Percentiles rank a stretch among this genome's conserved stretches.
Evolutionary conservation across 2,797 vertebrate genomes (phyloP).

Genomic region (Perdix hodgsoniae): DNA sequence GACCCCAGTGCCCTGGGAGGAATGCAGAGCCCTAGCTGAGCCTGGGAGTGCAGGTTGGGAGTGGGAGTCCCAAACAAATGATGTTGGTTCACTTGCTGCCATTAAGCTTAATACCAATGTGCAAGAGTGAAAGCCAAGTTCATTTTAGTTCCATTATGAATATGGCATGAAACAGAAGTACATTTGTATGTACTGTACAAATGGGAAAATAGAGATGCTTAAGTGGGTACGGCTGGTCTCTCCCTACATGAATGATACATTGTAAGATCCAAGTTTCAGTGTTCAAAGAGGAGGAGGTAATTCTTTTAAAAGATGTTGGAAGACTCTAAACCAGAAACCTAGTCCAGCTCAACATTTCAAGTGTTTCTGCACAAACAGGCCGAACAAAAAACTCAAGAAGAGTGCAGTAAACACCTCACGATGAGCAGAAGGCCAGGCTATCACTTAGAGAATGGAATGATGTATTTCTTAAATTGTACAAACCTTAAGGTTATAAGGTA

Average conservation of each 20-base stretch:
- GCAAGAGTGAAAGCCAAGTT: not conserved
- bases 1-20: not conserved
- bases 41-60: not conserved
- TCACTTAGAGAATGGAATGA: not conserved
- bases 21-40: not conserved
- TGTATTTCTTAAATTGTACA: not conserved
- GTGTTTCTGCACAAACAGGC: not conserved
- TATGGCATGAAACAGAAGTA: not conserved
- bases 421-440: not conserved
- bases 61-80: rapidly evolving
- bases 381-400: not conserved
- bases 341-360: not conserved
- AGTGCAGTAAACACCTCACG: not conserved
- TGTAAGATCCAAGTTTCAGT: not conserved
- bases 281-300: not conserved
- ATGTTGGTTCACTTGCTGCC: not conserved
- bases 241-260: not conserved
- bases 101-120: not conserved
- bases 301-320: slow-evolving; percentile 1
- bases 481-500: not conserved
- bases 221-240: not conserved
- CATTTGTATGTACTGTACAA: not conserved
- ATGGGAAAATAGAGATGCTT: not conserved
- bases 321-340: not conserved
- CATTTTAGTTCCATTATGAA: slow-evolving; percentile 3